A percentile compares a stretch with the other conserved stretches of the same genome.
Evolutionary conservation across 2,888 invertebrate species (phyloP).

Genomic region (Lottia gigantea): DNA sequence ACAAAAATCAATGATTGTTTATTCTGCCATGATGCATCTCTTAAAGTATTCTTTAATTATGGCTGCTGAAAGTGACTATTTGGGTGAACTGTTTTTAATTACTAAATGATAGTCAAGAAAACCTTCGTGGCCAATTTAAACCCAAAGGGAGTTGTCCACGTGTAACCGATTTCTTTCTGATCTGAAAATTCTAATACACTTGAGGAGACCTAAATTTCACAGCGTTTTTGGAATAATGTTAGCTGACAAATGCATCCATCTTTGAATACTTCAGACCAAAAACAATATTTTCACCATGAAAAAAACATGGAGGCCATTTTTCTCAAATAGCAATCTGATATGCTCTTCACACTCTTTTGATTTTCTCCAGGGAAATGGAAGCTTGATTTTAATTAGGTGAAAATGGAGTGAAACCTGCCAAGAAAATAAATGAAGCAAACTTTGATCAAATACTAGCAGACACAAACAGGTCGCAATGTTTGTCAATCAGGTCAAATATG

Average conservation of each 20-base stretch:
- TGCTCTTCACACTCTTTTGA: constrained; percentile 5
- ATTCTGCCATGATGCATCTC: constrained; percentile 2
- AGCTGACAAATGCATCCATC: no score
- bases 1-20: constrained; percentile 8
- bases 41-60: constrained; percentile 4
- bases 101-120: background rate
- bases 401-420: background rate
- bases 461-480: no score
- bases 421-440: background rate
- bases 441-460: background rate
- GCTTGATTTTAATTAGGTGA: constrained; percentile 2
- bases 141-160: no score
- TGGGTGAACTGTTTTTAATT: constrained; percentile 4
- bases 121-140: background rate
- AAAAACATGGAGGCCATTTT: background rate
- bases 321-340: background rate
- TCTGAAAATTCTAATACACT: no score
- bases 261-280: no score
- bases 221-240: no score
- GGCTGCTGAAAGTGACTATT: background rate
- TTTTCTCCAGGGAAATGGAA: background rate
- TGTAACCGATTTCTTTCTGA: no score
- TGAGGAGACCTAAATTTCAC: no score
- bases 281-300: background rate
- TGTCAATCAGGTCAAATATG: no score